phyloP scores from a whole-genome alignment of 2,113 vertebrate species.

The Pseudopodoces humilis region DNA sequence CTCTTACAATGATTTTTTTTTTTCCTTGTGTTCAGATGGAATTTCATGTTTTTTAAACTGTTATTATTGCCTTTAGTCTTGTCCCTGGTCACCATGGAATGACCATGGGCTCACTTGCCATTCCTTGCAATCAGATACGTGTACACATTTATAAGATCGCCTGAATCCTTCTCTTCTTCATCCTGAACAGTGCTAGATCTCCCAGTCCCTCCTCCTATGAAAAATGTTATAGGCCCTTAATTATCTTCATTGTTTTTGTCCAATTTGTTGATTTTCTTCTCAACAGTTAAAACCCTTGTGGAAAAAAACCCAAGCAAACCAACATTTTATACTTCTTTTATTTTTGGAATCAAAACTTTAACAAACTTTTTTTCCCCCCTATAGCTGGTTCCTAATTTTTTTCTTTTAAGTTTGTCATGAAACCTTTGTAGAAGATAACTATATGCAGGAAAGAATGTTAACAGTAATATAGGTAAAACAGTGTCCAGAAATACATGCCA shows the following conservation, averaged over 20 bases:
- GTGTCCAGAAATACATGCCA: neutral
- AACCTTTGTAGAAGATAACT: neutral
- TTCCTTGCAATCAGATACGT: neutral
- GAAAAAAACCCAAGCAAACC: neutral
- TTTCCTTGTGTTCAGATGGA: neutral
- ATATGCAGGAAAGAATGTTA: neutral
- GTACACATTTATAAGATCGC: neutral
- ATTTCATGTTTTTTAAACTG: neutral
- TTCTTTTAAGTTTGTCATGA: neutral
- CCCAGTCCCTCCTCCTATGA: neutral
- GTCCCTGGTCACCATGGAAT: neutral
- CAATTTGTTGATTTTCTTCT: neutral
- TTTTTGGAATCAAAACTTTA: neutral
- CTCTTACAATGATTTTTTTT: too few relatives aligned
- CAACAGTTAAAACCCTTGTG: fast-evolving
- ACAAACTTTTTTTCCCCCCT: fast-evolving
- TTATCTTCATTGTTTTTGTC: neutral
- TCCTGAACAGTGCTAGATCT: neutral
- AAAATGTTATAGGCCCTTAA: neutral
- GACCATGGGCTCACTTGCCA: neutral
- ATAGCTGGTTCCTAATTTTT: neutral
- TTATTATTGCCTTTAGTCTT: neutral
- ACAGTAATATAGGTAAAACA: neutral
- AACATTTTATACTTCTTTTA: neutral
- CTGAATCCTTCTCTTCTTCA: neutral